phyloP scores from a whole-genome alignment of 2,888 invertebrate genomes.

The Acanthosepion esculentum region DNA sequence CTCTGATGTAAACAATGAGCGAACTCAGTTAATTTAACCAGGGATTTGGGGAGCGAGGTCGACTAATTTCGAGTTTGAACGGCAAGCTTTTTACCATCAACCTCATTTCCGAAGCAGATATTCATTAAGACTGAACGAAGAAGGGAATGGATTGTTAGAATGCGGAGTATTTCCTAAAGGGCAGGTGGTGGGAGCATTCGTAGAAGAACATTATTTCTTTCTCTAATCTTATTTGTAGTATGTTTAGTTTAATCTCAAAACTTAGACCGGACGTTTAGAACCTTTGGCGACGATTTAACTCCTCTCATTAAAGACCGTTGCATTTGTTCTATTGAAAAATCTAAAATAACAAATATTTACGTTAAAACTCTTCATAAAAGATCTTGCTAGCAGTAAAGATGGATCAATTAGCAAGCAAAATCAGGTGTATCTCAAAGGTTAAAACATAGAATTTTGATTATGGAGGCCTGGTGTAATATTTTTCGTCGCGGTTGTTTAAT shows the following conservation, averaged over 20 bases:
- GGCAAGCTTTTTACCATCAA: slow-evolving; percentile 9
- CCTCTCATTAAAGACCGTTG: neutral
- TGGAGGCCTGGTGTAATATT: no score
- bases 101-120: neutral
- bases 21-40: neutral
- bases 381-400: no score
- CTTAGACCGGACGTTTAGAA: neutral
- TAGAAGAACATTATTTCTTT: neutral
- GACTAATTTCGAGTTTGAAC: neutral
- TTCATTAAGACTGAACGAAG: neutral
- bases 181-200: neutral
- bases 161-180: neutral
- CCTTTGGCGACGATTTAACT: neutral
- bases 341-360: no score
- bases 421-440: no score
- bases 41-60: neutral
- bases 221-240: neutral
- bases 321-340: neutral
- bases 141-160: neutral
- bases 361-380: no score
- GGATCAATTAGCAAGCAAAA: no score
- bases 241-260: neutral
- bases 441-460: no score
- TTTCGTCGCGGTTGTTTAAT: no score
- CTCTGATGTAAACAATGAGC: neutral